Base-by-base conservation (phyloP, 2,797 vertebrate genomes). In the Danio kyathit region DNA sequence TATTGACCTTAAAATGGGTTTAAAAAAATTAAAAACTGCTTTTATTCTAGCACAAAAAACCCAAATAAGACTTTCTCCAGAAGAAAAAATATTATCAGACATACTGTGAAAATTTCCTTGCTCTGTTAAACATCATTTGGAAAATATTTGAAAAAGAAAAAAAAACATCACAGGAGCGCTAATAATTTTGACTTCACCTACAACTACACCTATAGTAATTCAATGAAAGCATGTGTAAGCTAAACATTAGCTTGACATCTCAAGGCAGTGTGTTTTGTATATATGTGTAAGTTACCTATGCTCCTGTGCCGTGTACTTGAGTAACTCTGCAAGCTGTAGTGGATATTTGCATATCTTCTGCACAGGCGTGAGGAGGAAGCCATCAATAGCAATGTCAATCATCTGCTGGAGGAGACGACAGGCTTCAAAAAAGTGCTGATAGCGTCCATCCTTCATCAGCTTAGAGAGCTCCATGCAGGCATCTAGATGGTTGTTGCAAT, bases 271-370 rank as follows among this genome's bases (percentile, higher is more conserved):
- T 17, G 12, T 13, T 41, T 38, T 64, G 10, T 41, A n/a, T 4
- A n/a, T 6, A 10, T 0, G 29, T 9, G 13, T 43, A 11, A 38
- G 21, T 40, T 93, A 96, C 96, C 96, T 96, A 90, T 96, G 96
- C 48, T 96, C 95, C 90, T 96, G 95, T 44, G 94, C 93, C 0
- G 96, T 96, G 91, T 96, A 96, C 89, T 96, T 96, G 17, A 96
- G 94, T 6, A 96, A 92, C 88, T 96, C 96, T 3, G 95, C 95
- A 48, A 96, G 90, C 88, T 96, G 96, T 87, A 96, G 91, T 3
- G 96, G 95, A 87, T 96, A 96, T 74, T 96, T 96, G 94, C 96
- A 96, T 91, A 96, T 96, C 91, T 96, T 96, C 90, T 96, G 96
- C 83, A 96, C 95, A 0, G 96, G 96, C 0, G 95, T 96, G 71